A percentile compares a stretch with the other conserved stretches of the same genome.
These are phyloP conservation scores for Brevimyrus niger DNA, from an alignment of 2,113 vertebrate species.

Conservation along the genomic window DNA sequence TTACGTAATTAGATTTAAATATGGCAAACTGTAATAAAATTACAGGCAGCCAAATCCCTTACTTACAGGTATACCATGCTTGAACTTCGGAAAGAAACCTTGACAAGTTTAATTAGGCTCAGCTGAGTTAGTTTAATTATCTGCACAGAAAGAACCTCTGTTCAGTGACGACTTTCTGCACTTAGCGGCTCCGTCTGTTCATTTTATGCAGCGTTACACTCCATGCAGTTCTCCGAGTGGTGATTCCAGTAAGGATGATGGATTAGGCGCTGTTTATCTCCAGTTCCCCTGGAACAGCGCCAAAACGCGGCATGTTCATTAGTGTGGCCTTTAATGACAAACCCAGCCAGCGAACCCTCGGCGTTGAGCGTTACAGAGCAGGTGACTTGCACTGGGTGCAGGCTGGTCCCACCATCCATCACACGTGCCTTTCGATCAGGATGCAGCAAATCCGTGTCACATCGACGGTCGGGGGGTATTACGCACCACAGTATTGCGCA, in stretches of 20 bases:
- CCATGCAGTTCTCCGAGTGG: background rate
- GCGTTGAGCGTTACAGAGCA: background rate
- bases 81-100: constrained; percentile 26
- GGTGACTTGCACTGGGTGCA: background rate
- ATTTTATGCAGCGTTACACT: background rate
- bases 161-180: background rate
- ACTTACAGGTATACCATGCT: constrained; percentile 7
- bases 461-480: background rate
- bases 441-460: background rate
- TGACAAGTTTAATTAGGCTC: constrained; percentile 39
- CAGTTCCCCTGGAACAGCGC: background rate
- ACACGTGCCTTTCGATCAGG: background rate
- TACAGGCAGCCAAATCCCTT: constrained; percentile 23
- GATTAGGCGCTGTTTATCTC: background rate
- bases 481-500: background rate
- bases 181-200: background rate
- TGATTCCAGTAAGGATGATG: background rate
- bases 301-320: background rate
- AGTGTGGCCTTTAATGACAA: background rate
- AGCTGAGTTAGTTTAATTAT: constrained; percentile 38
- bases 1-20: constrained; percentile 21
- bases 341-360: too few species aligned
- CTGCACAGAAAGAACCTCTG: constrained; percentile 22
- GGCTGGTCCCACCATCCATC: background rate
- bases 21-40: constrained; percentile 24